Conservation (phyloP, 2,113 vertebrate genomes). For the Meles meles region DNA sequence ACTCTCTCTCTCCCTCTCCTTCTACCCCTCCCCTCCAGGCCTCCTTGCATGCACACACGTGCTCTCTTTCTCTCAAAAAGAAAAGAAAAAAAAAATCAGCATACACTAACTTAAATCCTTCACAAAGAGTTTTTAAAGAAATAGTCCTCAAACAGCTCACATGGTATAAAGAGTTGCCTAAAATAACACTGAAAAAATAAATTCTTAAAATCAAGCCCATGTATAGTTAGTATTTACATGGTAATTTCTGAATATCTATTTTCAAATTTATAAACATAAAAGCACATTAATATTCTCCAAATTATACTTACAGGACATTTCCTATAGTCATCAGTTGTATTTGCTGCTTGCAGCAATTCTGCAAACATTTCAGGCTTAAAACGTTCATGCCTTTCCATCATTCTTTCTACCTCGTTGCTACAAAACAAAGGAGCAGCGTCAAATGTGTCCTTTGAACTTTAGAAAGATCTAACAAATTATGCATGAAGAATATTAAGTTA, state of each 20-base stretch:
- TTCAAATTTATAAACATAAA: not conserved
- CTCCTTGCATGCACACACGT: not conserved
- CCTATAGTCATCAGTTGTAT: constrained; percentile 93
- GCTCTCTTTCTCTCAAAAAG: not conserved
- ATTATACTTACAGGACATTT: constrained; percentile 93
- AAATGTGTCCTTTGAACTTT: not conserved
- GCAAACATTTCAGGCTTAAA: constrained; percentile 94
- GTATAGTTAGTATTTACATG: not conserved
- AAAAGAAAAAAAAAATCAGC: not conserved
- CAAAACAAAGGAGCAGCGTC: constrained; percentile 7
- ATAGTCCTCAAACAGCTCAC: not conserved
- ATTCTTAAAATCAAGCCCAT: not conserved
- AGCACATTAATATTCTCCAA: not conserved
- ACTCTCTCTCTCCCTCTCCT: not conserved
- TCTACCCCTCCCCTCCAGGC: not conserved
- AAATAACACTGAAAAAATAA: not conserved
- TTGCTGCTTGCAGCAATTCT: constrained; percentile 93
- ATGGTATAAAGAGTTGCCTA: not conserved
- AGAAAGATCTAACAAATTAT: not conserved
- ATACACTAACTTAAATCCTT: not conserved
- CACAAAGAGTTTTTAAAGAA: not conserved
- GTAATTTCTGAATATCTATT: not conserved
- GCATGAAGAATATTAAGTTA: not conserved
- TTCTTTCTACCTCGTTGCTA: constrained; percentile 93
- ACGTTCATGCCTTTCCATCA: constrained; percentile 88